Conservation (phyloP, 2,113 vertebrate genomes). For the Arothron firmamentum region DNA sequence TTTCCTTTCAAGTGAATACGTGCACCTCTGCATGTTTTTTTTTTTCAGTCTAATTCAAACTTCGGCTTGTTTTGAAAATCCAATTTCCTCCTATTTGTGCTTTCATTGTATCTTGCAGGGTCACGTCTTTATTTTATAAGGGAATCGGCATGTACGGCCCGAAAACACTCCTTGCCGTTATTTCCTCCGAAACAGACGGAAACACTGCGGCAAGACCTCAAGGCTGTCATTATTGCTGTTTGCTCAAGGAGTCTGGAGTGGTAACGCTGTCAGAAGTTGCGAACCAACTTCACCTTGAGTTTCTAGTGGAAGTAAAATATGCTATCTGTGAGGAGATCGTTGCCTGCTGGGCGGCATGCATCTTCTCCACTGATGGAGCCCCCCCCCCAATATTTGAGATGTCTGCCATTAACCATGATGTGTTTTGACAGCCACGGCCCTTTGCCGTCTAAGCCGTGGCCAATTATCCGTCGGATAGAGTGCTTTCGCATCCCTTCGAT, state of each 20-base stretch:
- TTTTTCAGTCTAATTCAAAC: slow-evolving; percentile 18
- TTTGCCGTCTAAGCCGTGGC: slow-evolving; percentile 31
- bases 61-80: slow-evolving; percentile 41
- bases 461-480: slow-evolving; percentile 45
- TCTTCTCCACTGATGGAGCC: not conserved
- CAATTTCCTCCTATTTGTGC: slow-evolving; percentile 44
- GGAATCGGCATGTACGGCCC: not conserved
- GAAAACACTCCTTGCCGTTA: slow-evolving; percentile 28
- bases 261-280: slow-evolving; percentile 13
- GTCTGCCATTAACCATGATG: slow-evolving; percentile 45
- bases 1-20: not conserved
- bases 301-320: not conserved
- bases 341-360: slow-evolving; percentile 5
- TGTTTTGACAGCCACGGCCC: slow-evolving; percentile 42
- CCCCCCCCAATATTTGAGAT: slow-evolving; percentile 15
- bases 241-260: not conserved
- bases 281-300: not conserved
- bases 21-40: slow-evolving; percentile 8
- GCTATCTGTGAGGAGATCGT: slow-evolving; percentile 13
- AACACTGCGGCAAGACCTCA: slow-evolving; percentile 3
- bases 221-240: slow-evolving; percentile 22
- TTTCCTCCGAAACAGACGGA: slow-evolving; percentile 21
- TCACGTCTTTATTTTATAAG: slow-evolving; percentile 4
- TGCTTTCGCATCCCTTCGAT: slow-evolving; percentile 38
- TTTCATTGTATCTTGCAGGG: slow-evolving; percentile 6